A percentile compares a stretch with the other conserved stretches of the same genome.
Conservation (phyloP, 2,797 vertebrate genomes). For the Columba guinea region DNA sequence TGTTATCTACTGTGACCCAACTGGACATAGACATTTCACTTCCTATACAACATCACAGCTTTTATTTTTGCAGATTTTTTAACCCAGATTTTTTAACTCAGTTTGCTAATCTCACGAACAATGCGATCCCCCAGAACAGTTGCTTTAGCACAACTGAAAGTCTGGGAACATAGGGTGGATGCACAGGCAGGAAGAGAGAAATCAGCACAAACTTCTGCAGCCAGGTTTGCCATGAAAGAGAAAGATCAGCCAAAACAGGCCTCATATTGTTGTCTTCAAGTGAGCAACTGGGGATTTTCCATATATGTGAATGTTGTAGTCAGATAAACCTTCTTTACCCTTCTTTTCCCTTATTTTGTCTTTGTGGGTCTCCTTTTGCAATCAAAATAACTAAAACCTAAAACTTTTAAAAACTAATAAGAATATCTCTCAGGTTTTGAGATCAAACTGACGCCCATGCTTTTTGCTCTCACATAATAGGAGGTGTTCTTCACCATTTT, state of each 20-base stretch:
- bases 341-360: not conserved
- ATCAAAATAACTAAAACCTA: not conserved
- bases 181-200: not conserved
- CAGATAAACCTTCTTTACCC: not conserved
- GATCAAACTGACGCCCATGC: not conserved
- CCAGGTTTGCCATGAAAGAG: not conserved
- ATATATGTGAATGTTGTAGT: not conserved
- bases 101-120: not conserved
- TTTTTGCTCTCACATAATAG: not conserved
- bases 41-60: not conserved
- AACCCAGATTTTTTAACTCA: too few species aligned
- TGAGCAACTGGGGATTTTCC: not conserved
- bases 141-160: not conserved
- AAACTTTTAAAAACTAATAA: not conserved
- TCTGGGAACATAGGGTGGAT: accelerated
- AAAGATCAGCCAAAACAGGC: not conserved
- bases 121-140: not conserved
- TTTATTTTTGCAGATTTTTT: not conserved
- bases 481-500: not conserved
- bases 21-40: not conserved
- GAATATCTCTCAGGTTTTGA: not conserved
- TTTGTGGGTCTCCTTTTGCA: not conserved
- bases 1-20: not conserved
- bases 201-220: not conserved
- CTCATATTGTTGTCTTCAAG: not conserved